phyloP scores from a whole-genome alignment of 2,797 vertebrate species.

The Anolis apletophallus region DNA sequence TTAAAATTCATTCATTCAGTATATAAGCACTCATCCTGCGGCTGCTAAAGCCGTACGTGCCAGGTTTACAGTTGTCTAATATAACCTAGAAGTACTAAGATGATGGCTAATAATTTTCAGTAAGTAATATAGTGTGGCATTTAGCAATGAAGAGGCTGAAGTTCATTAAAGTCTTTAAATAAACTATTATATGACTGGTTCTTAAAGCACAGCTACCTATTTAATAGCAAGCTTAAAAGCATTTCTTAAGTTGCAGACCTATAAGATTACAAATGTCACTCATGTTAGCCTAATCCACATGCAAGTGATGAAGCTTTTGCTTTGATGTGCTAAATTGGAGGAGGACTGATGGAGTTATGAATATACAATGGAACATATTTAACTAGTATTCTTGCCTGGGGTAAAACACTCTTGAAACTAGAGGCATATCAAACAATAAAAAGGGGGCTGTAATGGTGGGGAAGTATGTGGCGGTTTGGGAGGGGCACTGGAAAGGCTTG shows the following conservation, averaged over 20 bases:
- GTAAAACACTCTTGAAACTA: conserved; percentile 86
- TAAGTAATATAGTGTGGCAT: conserved; percentile 77
- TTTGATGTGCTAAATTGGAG: conserved; percentile 93
- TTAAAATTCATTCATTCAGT: conserved; percentile 57
- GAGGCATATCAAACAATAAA: conserved; percentile 85
- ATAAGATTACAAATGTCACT: conserved; percentile 89
- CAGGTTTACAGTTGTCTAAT: conserved; percentile 69
- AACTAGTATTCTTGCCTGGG: conserved; percentile 89
- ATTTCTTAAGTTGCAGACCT: conserved; percentile 87
- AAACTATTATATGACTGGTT: conserved; percentile 82
- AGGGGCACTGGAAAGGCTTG: conserved; percentile 60
- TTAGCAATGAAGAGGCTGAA: conserved; percentile 79
- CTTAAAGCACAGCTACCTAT: conserved; percentile 79
- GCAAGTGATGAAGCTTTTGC: conserved; percentile 84
- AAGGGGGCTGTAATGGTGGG: conserved; percentile 78
- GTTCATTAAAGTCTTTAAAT: conserved; percentile 84
- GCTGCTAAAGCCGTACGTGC: conserved; percentile 62
- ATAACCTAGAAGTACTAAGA: conserved; percentile 75
- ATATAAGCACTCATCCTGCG: conserved; percentile 64
- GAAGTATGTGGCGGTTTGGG: conserved; percentile 1
- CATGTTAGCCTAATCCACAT: conserved; percentile 90
- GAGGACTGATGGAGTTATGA: conserved; percentile 91
- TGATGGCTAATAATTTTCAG: conserved; percentile 77
- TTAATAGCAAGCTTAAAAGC: conserved; percentile 86
- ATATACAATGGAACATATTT: conserved; percentile 92